Conservation (phyloP, 2,888 invertebrate genomes). For the Tipula vernalis region DNA sequence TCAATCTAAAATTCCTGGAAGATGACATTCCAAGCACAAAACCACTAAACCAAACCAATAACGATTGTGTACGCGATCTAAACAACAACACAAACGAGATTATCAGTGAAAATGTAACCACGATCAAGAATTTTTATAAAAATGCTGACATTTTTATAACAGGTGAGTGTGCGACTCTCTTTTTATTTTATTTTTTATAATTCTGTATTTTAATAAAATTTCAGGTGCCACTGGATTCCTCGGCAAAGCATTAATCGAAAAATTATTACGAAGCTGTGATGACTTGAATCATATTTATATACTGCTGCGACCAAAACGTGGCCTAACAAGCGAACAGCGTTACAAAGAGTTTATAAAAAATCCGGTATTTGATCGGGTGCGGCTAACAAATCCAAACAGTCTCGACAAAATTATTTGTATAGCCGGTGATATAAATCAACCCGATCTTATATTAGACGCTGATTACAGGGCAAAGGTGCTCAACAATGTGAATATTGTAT, state of each 20-base stretch:
- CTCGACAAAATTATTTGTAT: conserved; percentile 56
- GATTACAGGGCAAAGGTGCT: conserved; percentile 48
- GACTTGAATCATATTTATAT: conserved; percentile 65
- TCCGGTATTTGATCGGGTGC: conserved; percentile 59
- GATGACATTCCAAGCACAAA: background rate
- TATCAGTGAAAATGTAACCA: background rate
- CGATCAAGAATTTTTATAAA: conserved; percentile 20
- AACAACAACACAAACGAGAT: background rate
- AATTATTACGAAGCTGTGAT: conserved; percentile 75
- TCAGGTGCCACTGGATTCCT: conserved; percentile 78
- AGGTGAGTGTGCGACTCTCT: conserved; percentile 18
- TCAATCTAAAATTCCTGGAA: background rate
- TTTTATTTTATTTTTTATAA: background rate
- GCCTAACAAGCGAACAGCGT: conserved; percentile 54
- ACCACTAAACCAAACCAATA: background rate
- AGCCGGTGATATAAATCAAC: conserved; percentile 61
- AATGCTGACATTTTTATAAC: conserved; percentile 29
- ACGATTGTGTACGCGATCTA: background rate
- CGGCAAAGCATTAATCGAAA: conserved; percentile 87
- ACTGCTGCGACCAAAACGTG: conserved; percentile 63
- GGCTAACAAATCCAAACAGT: conserved; percentile 47
- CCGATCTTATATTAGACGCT: conserved; percentile 54
- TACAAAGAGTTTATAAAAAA: conserved; percentile 63
- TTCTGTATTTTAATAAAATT: background rate
- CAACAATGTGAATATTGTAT: conserved; percentile 67